These are phyloP conservation scores for Corythornis vintsioides DNA, from an alignment of 2,113 vertebrate species.

Conservation along the genomic window DNA sequence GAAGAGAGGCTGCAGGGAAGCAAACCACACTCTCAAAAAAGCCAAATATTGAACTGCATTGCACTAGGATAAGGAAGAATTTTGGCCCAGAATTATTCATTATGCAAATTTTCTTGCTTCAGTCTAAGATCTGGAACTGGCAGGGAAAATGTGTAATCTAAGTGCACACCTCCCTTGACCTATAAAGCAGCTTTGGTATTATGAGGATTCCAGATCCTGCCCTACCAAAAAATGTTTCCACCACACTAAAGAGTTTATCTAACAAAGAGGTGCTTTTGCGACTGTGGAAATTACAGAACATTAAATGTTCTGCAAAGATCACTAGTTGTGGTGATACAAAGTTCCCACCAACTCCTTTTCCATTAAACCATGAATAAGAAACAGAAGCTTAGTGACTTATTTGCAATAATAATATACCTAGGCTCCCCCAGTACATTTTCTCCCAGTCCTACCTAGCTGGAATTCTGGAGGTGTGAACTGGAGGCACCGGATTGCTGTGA, in stretches of 20 bases:
- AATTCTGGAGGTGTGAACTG: conserved; percentile 86
- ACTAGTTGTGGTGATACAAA: neutral
- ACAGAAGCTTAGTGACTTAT: neutral
- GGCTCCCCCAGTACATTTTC: neutral
- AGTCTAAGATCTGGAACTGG: neutral
- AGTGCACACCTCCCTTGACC: neutral
- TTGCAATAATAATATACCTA: neutral
- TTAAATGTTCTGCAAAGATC: neutral
- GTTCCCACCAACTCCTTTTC: neutral
- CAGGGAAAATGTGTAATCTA: neutral
- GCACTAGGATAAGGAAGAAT: neutral
- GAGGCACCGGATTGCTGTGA: conserved; percentile 84
- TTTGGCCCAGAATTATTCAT: neutral
- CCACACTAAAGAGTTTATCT: neutral
- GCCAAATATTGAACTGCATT: neutral
- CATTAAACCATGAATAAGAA: neutral
- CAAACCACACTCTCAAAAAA: neutral
- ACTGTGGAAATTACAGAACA: neutral
- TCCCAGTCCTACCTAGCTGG: conserved; percentile 82
- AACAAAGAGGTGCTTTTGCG: neutral
- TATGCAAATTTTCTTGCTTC: neutral
- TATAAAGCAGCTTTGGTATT: neutral
- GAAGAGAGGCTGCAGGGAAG: neutral
- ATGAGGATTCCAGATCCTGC: neutral
- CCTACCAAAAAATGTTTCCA: neutral